Evolutionary conservation across 2,888 invertebrate species (phyloP).

Genomic region (Drosophila formosana): DNA sequence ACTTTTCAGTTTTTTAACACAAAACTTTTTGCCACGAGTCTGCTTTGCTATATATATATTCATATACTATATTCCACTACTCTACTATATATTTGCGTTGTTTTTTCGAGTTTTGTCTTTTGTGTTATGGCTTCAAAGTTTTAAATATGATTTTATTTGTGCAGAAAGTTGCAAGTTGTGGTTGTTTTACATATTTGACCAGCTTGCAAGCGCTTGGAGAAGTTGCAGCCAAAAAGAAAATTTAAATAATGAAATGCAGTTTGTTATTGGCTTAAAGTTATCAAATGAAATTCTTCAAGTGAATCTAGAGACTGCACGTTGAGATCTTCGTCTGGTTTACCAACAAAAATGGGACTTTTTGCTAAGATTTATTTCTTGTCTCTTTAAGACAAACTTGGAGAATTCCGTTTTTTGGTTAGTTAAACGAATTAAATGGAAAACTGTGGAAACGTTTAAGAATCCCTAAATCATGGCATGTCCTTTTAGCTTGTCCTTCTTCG

Average conservation of each 20-base stretch:
- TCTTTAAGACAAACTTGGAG: conserved; percentile 17
- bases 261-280: conserved; percentile 39
- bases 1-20: conserved; percentile 58
- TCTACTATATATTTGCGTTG: conserved; percentile 2
- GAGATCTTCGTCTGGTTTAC: conserved; percentile 30
- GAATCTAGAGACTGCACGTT: conserved; percentile 19
- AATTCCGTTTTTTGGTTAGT: conserved; percentile 18
- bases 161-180: conserved; percentile 55
- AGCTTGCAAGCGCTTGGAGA: conserved; percentile 62
- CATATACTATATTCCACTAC: conserved; percentile 17
- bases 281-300: conserved; percentile 14
- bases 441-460: conserved; percentile 61
- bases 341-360: conserved; percentile 18
- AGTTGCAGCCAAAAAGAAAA: conserved; percentile 46
- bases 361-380: conserved; percentile 5
- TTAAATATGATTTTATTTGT: conserved; percentile 78
- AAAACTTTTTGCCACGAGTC: conserved; percentile 57
- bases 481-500: conserved; percentile 31
- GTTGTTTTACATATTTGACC: conserved; percentile 62
- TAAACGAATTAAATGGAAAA: conserved; percentile 47
- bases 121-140: conserved; percentile 60
- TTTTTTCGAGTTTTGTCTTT: conserved; percentile 17
- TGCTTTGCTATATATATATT: conserved; percentile 20
- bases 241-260: conserved; percentile 55
- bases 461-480: conserved; percentile 66